Conservation (phyloP, 2,797 vertebrate species). For the Melanotaenia pygmaea region DNA sequence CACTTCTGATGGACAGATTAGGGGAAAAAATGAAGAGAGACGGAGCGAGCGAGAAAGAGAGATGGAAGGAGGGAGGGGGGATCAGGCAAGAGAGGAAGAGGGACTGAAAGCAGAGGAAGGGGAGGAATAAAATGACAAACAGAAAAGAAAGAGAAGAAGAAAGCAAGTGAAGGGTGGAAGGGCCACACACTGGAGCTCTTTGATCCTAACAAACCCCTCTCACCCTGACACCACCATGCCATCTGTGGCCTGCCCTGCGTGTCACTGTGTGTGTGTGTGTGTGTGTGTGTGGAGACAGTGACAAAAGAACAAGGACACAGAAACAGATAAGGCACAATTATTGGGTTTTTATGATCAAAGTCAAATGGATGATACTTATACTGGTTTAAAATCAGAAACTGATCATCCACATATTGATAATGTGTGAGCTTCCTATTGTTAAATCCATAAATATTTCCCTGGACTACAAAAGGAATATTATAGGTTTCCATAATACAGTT, state of each 20-base stretch:
- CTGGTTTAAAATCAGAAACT: not conserved
- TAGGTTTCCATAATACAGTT: not conserved
- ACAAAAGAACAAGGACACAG: slow-evolving; percentile 55
- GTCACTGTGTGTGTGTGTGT: slow-evolving; percentile 29
- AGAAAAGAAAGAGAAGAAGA: slow-evolving; percentile 79
- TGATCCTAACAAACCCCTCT: slow-evolving; percentile 82
- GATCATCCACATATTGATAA: not conserved
- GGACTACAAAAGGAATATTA: not conserved
- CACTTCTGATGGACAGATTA: slow-evolving; percentile 87
- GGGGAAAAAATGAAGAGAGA: slow-evolving; percentile 82
- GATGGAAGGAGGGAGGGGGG: not conserved
- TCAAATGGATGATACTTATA: not conserved
- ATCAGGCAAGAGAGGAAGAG: slow-evolving; percentile 51
- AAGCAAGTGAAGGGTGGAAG: slow-evolving; percentile 81
- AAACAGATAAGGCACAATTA: slow-evolving; percentile 25
- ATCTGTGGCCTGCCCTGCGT: slow-evolving; percentile 74
- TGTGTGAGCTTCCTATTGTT: not conserved
- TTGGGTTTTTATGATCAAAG: slow-evolving; percentile 22
- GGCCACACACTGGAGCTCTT: slow-evolving; percentile 80
- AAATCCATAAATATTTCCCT: not conserved
- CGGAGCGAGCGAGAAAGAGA: slow-evolving; percentile 56
- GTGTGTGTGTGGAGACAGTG: slow-evolving; percentile 43
- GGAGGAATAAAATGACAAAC: slow-evolving; percentile 78
- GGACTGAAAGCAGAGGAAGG: slow-evolving; percentile 74
- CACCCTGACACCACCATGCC: slow-evolving; percentile 80